phyloP scores from a whole-genome alignment of 1,140 invertebrate genomes.

The Eumaeus atala region DNA sequence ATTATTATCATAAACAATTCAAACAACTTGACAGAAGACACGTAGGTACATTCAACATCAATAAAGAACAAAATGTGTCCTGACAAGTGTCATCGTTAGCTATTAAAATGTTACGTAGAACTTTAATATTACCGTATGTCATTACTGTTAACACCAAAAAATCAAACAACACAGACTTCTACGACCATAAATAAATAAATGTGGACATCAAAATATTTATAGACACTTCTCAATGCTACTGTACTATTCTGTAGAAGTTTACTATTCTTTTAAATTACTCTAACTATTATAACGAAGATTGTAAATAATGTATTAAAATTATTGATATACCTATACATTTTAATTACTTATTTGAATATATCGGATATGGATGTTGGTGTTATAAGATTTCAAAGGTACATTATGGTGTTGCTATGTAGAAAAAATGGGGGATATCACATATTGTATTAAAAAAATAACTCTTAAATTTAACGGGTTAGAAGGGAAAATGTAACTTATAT shows the following conservation, averaged over 20 bases:
- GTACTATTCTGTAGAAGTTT: neutral
- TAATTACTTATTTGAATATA: constrained; percentile 21
- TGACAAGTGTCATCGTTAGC: neutral
- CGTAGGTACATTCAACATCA: constrained; percentile 17
- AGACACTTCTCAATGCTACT: constrained; percentile 11
- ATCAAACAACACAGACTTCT: constrained; percentile 9
- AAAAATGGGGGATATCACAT: constrained; percentile 3
- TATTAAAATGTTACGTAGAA: constrained; percentile 1
- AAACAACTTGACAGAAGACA: constrained; percentile 31
- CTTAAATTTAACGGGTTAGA: neutral
- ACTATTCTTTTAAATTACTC: constrained; percentile 10
- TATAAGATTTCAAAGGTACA: constrained; percentile 20
- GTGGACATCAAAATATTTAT: constrained; percentile 17
- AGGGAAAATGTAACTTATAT: no score
- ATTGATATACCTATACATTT: constrained; percentile 15
- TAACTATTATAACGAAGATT: constrained; percentile 19
- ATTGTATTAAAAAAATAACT: constrained; percentile 1
- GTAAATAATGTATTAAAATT: constrained; percentile 22
- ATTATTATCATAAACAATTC: constrained; percentile 45
- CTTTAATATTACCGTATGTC: constrained; percentile 4
- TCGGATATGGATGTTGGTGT: constrained; percentile 38
- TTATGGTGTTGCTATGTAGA: constrained; percentile 3
- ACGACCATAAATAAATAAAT: constrained; percentile 6
- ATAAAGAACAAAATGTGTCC: constrained; percentile 12
- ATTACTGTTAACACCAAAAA: constrained; percentile 9